Evolutionary conservation across 1,140 invertebrate genomes (phyloP).

Genomic region (Papilio helenus): DNA sequence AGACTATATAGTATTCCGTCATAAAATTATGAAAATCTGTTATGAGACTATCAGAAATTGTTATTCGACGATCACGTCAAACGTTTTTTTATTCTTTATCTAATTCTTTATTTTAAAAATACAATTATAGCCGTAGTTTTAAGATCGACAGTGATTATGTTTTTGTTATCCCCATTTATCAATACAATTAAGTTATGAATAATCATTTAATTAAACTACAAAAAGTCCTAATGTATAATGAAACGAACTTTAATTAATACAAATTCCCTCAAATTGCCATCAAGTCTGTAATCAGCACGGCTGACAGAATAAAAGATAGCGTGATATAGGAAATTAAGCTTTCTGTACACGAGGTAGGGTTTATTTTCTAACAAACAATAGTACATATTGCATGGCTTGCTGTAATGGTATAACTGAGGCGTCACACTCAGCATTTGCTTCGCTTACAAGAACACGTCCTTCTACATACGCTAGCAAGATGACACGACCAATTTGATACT

Average conservation of each 20-base stretch:
- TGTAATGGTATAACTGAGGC: not conserved
- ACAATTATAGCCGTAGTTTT: not conserved
- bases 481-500: not conserved
- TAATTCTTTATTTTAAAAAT: not conserved
- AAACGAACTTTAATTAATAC: constrained; percentile 16
- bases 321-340: not conserved
- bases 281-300: constrained; percentile 7
- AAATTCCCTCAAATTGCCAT: constrained; percentile 5
- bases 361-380: not conserved
- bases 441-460: constrained; percentile 7
- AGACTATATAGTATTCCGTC: no score
- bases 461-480: not conserved
- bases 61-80: no score
- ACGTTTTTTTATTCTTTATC: no score
- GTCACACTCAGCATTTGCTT: constrained; percentile 6
- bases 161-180: not conserved
- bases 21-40: no score
- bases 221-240: not conserved
- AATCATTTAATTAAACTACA: not conserved
- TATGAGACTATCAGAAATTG: no score
- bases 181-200: not conserved
- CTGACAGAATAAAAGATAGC: not conserved
- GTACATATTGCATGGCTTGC: not conserved
- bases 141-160: not conserved
- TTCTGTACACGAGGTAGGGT: not conserved